Conservation (phyloP, 1,140 invertebrate species). For the Nylanderia fulva region DNA sequence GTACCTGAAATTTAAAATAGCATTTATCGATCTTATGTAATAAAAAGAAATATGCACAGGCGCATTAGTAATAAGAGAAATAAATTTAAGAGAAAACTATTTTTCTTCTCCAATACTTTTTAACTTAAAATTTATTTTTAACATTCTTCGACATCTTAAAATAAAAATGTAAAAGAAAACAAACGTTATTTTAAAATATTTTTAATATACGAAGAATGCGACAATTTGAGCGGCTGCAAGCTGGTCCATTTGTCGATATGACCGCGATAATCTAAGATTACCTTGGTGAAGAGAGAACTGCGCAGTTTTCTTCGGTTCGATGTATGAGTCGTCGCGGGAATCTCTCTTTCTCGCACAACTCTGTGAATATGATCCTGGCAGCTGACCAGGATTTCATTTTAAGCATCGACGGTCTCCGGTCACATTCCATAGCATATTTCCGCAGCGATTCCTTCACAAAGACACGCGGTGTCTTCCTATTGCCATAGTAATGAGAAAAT, state of each 20-base stretch:
- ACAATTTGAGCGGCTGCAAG: not conserved
- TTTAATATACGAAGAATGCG: not conserved
- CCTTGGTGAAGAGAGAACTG: conserved; percentile 50
- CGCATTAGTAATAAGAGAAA: not conserved
- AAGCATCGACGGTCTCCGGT: conserved; percentile 41
- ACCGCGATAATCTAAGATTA: conserved; percentile 13
- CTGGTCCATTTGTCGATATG: not conserved
- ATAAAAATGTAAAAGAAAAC: not conserved
- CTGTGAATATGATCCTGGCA: conserved; percentile 64
- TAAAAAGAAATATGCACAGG: not conserved
- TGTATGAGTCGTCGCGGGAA: not conserved
- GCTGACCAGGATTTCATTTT: conserved; percentile 58
- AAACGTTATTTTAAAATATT: not conserved
- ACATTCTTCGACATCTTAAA: not conserved
- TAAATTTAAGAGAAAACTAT: not conserved
- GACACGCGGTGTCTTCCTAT: conserved; percentile 3
- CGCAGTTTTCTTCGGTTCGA: conserved; percentile 67
- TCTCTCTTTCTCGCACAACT: conserved; percentile 4
- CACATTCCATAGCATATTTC: conserved; percentile 35
- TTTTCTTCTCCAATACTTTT: not conserved
- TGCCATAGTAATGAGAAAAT: not conserved
- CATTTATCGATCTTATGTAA: conserved; percentile 37
- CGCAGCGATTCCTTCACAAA: conserved; percentile 17
- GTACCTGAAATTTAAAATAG: conserved; percentile 3
- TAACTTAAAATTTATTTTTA: not conserved